Evolutionary conservation across 2,113 vertebrate genomes (phyloP), one percentile per base, ranked within the genome.

Genomic region (Hemichromis elongatus): DNA sequence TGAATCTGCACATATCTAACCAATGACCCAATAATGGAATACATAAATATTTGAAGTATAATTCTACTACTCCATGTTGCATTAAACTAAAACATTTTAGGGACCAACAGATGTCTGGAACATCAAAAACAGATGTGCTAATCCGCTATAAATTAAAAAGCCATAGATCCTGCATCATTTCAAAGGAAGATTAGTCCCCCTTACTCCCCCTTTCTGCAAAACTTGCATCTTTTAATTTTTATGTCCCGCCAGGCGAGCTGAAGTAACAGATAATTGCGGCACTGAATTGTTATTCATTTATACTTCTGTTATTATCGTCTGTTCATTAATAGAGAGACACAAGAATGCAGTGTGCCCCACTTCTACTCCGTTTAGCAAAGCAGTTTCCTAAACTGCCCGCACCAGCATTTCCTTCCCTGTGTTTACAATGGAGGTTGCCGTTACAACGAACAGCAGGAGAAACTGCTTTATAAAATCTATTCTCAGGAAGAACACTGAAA

Each of bases 271-370:
- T 79, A 55, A 87, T 13, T 35, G 55, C 77, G 24, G 30, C 86
- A 18, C 40, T 81, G 82, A 81, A 56, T 79, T 80, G 80, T 87
- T 80, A 84, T 87, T 88, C 68, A 87, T 90, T 84, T 47, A 84
- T 77, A 77, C 68, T 57, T 86, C 61, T 55, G 79, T 63, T 83
- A 68, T 66, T 82, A 24, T 81, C 28, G 28, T 87, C 66, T 59
- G 89, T 9, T 91, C 81, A 77, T 88, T 81, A 68, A 86, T 10
- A 45, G 81, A 80, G 78, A 40, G 47, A 80, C 47, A 68, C 68
- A 45, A 61, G 50, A 84, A 45, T 45, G 86, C 59, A 56, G 70
- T 6, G 40, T 79, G 77, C 70, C 73, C 81, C 85, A 63, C 82
- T 89, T 87, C 81, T 79, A 42, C 53, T 30, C 68, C 77, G 26